phyloP scores from a whole-genome alignment of 2,797 vertebrate genomes.

The Aselliscus stoliczkanus region DNA sequence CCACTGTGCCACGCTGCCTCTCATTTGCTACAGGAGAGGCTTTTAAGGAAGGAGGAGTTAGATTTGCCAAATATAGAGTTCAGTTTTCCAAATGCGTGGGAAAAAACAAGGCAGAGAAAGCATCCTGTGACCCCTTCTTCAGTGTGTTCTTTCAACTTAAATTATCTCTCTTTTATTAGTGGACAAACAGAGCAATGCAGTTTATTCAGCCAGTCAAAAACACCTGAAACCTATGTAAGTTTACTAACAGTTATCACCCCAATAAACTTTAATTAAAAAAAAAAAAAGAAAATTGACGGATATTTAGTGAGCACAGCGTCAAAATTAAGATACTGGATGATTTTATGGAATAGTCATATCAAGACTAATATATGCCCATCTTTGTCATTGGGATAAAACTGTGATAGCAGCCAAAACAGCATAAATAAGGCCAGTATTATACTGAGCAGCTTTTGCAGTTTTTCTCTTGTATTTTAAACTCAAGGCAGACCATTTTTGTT shows the following conservation, averaged over 20 bases:
- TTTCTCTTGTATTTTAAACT: not conserved
- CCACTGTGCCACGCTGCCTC: accelerated
- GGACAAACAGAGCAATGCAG: not conserved
- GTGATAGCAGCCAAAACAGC: not conserved
- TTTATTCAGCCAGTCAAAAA: not conserved
- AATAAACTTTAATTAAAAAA: no score
- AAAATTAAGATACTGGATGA: not conserved
- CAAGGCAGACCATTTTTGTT: not conserved
- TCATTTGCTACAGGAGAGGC: not conserved
- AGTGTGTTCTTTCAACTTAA: not conserved
- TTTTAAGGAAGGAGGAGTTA: not conserved
- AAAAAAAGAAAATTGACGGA: not conserved
- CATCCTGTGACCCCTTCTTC: not conserved
- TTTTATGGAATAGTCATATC: not conserved
- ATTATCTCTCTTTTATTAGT: not conserved
- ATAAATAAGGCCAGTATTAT: not conserved
- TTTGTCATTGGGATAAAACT: not conserved
- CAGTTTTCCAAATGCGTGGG: not conserved
- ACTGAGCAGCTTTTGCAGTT: not conserved
- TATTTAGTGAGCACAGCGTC: not conserved
- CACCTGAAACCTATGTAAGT: no score
- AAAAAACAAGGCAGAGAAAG: not conserved
- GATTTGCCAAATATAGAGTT: not conserved
- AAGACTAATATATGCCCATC: not conserved
- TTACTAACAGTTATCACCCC: no score